Evolutionary conservation across 2,113 vertebrate genomes (phyloP), one percentile per base, ranked within the genome.

Genomic region (Aspiorhynchus laticeps): DNA sequence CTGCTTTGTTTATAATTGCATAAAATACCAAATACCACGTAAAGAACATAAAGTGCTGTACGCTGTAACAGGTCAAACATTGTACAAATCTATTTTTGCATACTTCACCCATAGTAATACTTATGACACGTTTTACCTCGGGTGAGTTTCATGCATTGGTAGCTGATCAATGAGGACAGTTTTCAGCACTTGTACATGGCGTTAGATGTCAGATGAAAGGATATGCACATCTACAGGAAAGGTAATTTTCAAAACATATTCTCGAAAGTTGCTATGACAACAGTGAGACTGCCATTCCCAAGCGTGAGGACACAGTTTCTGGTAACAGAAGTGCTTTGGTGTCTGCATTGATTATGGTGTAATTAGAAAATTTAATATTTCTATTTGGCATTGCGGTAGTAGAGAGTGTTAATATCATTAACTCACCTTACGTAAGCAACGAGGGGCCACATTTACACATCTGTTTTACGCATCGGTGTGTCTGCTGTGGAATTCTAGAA

Each of bases 261-360:
- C 53, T 67, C 31, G 19, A 80, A 80, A 82, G 88, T 89, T 91
- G 83, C 90, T 85, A 91, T 91, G 86, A 88, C 90, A 91, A 91
- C 88, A 65, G 87, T 36, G 67, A 67, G 86, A 41, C 79, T 88
- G 73, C 53, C 78, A 83, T 87, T 90, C 85, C 83, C 77, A 41
- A 51, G 67, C 11, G 31, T 59, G 75, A 33, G 59, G 63, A 83
- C 46, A 69, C 48, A 26, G 41, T 43, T 86, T 81, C 77, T 71
- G 71, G 19, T 76, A 76, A 77, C 74, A 80, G 33, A 77, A 76
- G 46, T 69, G 71, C 51, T 79, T 81, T 51, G 59, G 11, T 26
- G 26, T 75, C 63, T 82, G 46, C 26, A 67, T 77, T 85, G 78
- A 28, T 85, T 74, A 85, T 3, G 24, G 19, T 86, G 26, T 87